These are phyloP conservation scores for Anguilla rostrata DNA, from an alignment of 2,113 vertebrate genomes.

Conservation along the genomic window DNA sequence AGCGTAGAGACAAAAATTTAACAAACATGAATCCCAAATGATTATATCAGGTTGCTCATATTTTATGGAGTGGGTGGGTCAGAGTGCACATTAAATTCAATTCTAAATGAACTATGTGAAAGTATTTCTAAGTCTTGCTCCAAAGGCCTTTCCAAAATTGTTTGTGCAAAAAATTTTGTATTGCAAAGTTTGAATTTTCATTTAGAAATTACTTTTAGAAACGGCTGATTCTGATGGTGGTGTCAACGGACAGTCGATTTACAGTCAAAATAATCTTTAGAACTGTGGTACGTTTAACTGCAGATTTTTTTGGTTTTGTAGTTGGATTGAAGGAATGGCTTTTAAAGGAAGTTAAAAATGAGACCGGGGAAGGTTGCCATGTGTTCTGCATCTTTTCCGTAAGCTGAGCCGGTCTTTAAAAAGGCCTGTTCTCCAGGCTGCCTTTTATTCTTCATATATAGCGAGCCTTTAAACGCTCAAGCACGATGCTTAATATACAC, in stretches of 20 bases:
- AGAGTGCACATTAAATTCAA: background rate
- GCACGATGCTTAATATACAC: background rate
- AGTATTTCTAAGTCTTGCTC: background rate
- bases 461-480: background rate
- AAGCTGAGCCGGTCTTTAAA: background rate
- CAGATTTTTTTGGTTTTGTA: background rate
- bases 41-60: constrained; percentile 11
- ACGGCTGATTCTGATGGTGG: background rate
- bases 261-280: background rate
- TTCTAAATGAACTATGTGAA: background rate
- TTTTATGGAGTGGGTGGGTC: constrained; percentile 18
- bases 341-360: background rate
- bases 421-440: background rate
- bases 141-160: background rate
- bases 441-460: background rate
- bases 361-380: background rate
- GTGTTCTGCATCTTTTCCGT: background rate
- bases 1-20: background rate
- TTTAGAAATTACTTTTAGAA: constrained; percentile 8
- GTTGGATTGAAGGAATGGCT: background rate
- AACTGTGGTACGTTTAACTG: background rate
- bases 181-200: background rate
- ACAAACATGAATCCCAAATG: background rate
- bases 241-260: background rate
- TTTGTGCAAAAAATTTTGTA: background rate